Percentiles rank a stretch among this genome's conserved stretches.
Conservation (phyloP, 2,888 invertebrate genomes). For the Thera britannica region DNA sequence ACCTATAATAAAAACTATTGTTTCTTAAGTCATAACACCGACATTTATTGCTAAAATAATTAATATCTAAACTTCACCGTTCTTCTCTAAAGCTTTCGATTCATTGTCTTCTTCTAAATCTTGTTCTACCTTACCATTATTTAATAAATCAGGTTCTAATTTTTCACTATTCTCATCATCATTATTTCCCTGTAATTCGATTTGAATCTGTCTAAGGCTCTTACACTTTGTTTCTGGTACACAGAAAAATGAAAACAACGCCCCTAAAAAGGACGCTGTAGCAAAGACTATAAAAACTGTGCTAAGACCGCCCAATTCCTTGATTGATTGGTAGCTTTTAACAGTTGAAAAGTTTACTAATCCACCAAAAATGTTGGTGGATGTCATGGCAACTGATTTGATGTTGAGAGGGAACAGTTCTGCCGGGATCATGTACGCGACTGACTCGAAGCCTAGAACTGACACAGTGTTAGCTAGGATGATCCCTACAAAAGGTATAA, state of each 20-base stretch:
- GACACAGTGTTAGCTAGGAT: constrained; percentile 56
- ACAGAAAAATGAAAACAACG: constrained; percentile 66
- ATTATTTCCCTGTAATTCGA: constrained; percentile 68
- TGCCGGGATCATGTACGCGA: constrained; percentile 77
- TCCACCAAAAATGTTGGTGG: constrained; percentile 71
- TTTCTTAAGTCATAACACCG: neutral
- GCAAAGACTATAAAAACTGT: constrained; percentile 79
- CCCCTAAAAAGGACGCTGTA: constrained; percentile 67
- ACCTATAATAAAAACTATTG: too few relatives aligned
- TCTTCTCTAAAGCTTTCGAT: constrained; percentile 8
- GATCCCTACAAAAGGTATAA: constrained; percentile 74
- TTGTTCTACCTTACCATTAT: neutral
- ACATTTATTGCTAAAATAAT: neutral
- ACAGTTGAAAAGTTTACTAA: constrained; percentile 75
- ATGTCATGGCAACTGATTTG: constrained; percentile 79
- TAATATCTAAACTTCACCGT: constrained; percentile 3
- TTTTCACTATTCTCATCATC: constrained; percentile 50
- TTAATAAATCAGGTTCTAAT: constrained; percentile 23
- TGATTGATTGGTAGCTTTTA: constrained; percentile 77
- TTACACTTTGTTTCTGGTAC: constrained; percentile 85
- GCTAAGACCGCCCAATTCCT: constrained; percentile 71
- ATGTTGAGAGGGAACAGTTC: constrained; percentile 85
- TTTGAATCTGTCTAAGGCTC: constrained; percentile 82
- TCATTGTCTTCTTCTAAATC: constrained; percentile 1
- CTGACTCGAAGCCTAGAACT: constrained; percentile 74